A percentile compares a stretch with the other conserved stretches of the same genome.
These are phyloP conservation scores for Lagocephalus sceleratus DNA, from an alignment of 2,797 vertebrate genomes.

Conservation along the genomic window DNA sequence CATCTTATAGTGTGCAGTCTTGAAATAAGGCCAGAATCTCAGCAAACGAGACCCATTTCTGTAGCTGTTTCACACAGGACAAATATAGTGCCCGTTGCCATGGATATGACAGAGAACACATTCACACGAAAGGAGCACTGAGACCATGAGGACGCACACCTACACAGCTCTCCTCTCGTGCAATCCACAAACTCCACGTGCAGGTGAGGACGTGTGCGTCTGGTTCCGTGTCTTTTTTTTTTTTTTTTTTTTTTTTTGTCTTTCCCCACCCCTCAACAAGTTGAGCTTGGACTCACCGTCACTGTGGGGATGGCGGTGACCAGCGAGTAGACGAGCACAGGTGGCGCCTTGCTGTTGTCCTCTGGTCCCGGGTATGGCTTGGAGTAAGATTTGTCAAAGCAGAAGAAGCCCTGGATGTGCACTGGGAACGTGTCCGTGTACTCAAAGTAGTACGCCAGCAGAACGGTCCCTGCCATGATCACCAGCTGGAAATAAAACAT, in stretches of 20 bases:
- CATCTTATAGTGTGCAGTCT: conserved; percentile 7
- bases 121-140: conserved; percentile 56
- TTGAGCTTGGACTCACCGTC: conserved; percentile 77
- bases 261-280: no score
- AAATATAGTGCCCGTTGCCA: conserved; percentile 74
- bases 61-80: conserved; percentile 54
- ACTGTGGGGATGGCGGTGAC: conserved; percentile 87
- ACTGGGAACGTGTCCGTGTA: conserved; percentile 92
- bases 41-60: conserved; percentile 24
- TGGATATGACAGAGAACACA: conserved; percentile 63
- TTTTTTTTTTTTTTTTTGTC: neutral
- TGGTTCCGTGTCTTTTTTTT: conserved; percentile 7
- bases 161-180: conserved; percentile 51
- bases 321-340: conserved; percentile 87
- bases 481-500: conserved; percentile 85
- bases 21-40: conserved; percentile 38
- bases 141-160: conserved; percentile 69
- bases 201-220: conserved; percentile 20
- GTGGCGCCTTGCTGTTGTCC: conserved; percentile 85
- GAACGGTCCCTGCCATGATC: conserved; percentile 87
- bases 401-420: conserved; percentile 91
- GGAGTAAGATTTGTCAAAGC: conserved; percentile 86
- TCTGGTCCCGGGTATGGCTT: conserved; percentile 89
- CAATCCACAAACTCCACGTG: conserved; percentile 58
- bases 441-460: conserved; percentile 91